Evolutionary conservation across 2,888 invertebrate species (phyloP), one percentile per base, ranked within the genome.

Genomic region (Malacosoma neustria): DNA sequence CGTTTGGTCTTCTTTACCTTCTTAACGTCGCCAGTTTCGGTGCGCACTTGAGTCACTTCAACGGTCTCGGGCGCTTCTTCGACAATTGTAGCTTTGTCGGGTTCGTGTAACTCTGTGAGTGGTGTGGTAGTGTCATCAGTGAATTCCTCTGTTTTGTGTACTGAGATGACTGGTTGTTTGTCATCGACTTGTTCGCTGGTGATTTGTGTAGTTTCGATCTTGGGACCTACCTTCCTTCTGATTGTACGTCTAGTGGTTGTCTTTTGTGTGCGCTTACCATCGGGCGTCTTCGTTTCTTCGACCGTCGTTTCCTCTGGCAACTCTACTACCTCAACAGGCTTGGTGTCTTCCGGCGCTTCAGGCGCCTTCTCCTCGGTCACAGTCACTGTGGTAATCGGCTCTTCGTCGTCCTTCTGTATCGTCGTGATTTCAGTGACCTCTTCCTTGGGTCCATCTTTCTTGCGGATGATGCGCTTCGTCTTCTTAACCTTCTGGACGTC

Each of bases 171-270:
- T 11, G 46, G 45, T 43, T 38, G 45, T 42, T 58, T 43, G 29
- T 50, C 43, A 5, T 71, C 61, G 43, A 67, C 67, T 43, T 72
- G 68, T 35, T 57, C 43, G 11, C 52, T 2, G 48, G 45, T 43
- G 60, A 66, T 42, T 54, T 70, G 35, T 45, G 61, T 43, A 54
- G 71, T 46, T 48, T 69, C 55, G 45, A 74, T 46, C 44, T 58
- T 62, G 37, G 45, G 49, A 14, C 54, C 67, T 31, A 59, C 42
- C 44, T 57, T 46, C 45, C 57, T 45, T 35, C 57, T 61, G 31
- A 50, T 60, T 4, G 56, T 46, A 30, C 54, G 49, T 41, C 59
- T 66, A 14, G 14, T 36, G 11, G 49, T 36, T 58, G 49, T 47
- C 73, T 69, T 15, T 15, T 15, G 15, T 15, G 15, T 15, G 15